Percentiles rank a stretch among this genome's conserved stretches.
phyloP scores from a whole-genome alignment of 2,888 invertebrate species.

The Cheilosia soror region DNA sequence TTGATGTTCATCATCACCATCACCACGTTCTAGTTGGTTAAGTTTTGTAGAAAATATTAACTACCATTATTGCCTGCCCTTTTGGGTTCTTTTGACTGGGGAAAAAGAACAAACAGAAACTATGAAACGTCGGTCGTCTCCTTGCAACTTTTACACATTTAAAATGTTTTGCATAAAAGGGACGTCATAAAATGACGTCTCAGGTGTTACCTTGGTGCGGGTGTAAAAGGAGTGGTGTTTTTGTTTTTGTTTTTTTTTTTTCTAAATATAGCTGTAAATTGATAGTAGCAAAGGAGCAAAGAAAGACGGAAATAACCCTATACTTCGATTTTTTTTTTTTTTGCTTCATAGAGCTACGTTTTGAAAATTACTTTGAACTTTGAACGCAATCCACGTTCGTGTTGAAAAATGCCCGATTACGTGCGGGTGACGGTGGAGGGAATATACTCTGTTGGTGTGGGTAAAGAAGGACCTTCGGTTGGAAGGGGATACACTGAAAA shows the following conservation, averaged over 20 bases:
- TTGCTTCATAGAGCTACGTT: background rate
- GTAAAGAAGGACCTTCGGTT: background rate
- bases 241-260: background rate
- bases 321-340: background rate
- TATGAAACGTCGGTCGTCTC: background rate
- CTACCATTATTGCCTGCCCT: conserved; percentile 45
- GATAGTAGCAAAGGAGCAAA: conserved; percentile 22
- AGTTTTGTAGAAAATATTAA: conserved; percentile 50
- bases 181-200: conserved; percentile 50
- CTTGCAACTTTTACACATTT: conserved; percentile 41
- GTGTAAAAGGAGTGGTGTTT: background rate
- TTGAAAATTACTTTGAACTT: conserved; percentile 60
- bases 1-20: no score
- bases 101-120: conserved; percentile 11
- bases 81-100: background rate
- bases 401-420: conserved; percentile 30
- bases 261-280: conserved; percentile 40
- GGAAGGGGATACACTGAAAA: conserved; percentile 12
- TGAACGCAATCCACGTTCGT: conserved; percentile 50
- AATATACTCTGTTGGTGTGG: background rate
- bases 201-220: conserved; percentile 37
- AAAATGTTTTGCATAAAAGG: conserved; percentile 43
- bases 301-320: conserved; percentile 31
- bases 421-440: background rate
- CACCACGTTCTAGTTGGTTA: conserved; percentile 26